Conservation (phyloP, 1,140 invertebrate genomes). For the Drosophila asahinai region DNA sequence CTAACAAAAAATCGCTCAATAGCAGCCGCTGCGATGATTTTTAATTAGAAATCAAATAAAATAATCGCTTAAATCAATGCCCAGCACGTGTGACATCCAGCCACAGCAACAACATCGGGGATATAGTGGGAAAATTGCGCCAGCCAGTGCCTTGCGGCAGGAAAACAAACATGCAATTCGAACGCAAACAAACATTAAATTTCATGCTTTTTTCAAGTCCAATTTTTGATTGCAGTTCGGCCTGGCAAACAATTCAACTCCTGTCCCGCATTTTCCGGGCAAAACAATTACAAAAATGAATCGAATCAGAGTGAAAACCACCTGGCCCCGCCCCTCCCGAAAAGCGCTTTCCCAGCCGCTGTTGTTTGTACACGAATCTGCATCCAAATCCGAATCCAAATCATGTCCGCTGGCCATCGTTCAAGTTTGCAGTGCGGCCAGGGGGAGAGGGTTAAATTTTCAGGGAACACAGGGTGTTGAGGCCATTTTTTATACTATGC, state of each 20-base stretch:
- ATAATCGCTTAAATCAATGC: conserved; percentile 71
- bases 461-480: not conserved
- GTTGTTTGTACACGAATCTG: conserved; percentile 65
- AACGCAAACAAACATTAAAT: conserved; percentile 74
- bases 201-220: conserved; percentile 40
- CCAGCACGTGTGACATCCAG: conserved; percentile 64
- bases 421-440: conserved; percentile 21
- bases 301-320: conserved; percentile 35
- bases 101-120: conserved; percentile 30
- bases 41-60: conserved; percentile 83
- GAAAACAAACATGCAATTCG: conserved; percentile 38
- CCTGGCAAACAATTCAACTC: conserved; percentile 63
- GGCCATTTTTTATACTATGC: conserved; percentile 59
- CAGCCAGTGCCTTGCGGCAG: conserved; percentile 23
- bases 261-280: conserved; percentile 34
- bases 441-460: not conserved
- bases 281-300: conserved; percentile 70
- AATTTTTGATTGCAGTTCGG: conserved; percentile 71
- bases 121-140: conserved; percentile 7
- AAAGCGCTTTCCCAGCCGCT: conserved; percentile 38
- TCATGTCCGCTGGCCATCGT: conserved; percentile 63
- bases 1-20: not conserved
- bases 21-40: conserved; percentile 47
- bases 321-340: conserved; percentile 2
- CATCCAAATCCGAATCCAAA: conserved; percentile 48